phyloP scores from a whole-genome alignment of 2,888 invertebrate species.

The Elaeidobius kamerunicus region DNA sequence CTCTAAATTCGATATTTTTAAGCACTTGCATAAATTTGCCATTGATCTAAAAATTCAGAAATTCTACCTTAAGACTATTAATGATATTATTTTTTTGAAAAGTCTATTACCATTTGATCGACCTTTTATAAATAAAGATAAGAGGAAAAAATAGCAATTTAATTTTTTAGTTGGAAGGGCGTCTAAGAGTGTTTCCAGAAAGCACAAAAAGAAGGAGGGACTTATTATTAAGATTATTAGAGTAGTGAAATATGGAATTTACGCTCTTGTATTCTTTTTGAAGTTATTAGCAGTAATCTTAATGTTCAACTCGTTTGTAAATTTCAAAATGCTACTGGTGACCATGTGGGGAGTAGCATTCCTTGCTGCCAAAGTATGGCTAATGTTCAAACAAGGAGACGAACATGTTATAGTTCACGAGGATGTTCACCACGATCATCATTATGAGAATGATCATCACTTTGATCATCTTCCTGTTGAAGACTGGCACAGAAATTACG shows the following conservation, averaged over 20 bases:
- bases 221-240: conserved; percentile 69
- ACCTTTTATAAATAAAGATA: no score
- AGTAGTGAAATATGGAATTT: conserved; percentile 48
- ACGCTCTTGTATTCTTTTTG: conserved; percentile 66
- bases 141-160: no score
- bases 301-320: conserved; percentile 66
- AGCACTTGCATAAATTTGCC: no score
- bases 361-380: conserved; percentile 22
- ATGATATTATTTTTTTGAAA: no score
- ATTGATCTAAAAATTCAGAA: no score
- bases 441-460: conserved; percentile 27
- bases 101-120: no score
- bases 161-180: conserved; percentile 9
- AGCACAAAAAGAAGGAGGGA: conserved; percentile 51
- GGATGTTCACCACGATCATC: conserved; percentile 32
- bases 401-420: conserved; percentile 27
- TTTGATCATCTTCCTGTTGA: conserved; percentile 17
- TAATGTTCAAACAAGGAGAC: conserved; percentile 9
- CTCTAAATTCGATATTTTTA: no score
- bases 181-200: conserved; percentile 1
- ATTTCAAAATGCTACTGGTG: conserved; percentile 74
- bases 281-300: conserved; percentile 69
- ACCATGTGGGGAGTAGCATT: conserved; percentile 29
- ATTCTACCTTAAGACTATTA: no score
- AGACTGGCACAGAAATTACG: conserved; percentile 24